Percentiles rank a stretch among this genome's conserved stretches.
Evolutionary conservation across 2,888 invertebrate genomes (phyloP).

Genomic region (Philopedon plagiatum): DNA sequence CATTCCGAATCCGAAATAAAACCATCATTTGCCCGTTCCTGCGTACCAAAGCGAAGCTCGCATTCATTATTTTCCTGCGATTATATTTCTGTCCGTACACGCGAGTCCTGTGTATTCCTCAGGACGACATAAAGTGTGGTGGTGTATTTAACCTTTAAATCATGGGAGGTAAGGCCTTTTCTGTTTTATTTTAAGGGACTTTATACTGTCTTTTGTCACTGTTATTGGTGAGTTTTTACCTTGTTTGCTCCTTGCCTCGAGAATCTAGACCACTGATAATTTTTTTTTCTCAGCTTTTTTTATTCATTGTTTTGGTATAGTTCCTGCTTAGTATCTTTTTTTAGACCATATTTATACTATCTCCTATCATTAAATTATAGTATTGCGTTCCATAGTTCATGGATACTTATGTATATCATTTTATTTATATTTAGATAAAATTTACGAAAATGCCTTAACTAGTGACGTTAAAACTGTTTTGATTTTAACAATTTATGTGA

Average conservation of each 20-base stretch:
- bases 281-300: neutral
- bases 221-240: slow-evolving; percentile 30
- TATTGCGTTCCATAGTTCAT: neutral
- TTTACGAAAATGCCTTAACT: neutral
- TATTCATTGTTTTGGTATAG: neutral
- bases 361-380: neutral
- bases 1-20: slow-evolving; percentile 37
- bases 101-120: slow-evolving; percentile 34
- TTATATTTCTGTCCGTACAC: slow-evolving; percentile 19
- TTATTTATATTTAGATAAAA: slow-evolving; percentile 17
- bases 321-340: neutral
- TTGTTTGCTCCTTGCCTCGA: slow-evolving; percentile 13
- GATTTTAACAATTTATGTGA: slow-evolving; percentile 18
- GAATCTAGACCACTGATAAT: neutral
- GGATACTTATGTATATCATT: neutral
- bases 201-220: slow-evolving; percentile 4
- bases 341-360: neutral
- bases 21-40: slow-evolving; percentile 40
- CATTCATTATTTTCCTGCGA: slow-evolving; percentile 27
- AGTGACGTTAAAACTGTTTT: slow-evolving; percentile 13
- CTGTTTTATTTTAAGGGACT: neutral
- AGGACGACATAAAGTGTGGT: slow-evolving; percentile 38
- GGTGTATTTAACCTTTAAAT: slow-evolving; percentile 37
- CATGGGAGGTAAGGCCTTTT: slow-evolving; percentile 43
- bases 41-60: slow-evolving; percentile 38